Conservation (phyloP, 2,888 invertebrate species). For the Rhaphigaster nebulosa region DNA sequence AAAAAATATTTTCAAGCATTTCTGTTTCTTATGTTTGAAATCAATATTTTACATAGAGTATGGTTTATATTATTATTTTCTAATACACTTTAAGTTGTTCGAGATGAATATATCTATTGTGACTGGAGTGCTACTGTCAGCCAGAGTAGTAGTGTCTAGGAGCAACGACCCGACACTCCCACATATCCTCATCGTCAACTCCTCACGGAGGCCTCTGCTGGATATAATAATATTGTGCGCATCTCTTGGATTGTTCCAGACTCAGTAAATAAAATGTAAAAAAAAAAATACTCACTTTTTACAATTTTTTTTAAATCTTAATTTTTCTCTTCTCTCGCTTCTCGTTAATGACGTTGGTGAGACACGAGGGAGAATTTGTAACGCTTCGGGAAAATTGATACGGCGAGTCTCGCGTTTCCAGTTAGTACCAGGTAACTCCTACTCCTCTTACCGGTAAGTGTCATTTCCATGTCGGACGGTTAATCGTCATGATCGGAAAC, state of each 20-base stretch:
- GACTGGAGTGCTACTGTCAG: neutral
- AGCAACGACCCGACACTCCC: constrained; percentile 32
- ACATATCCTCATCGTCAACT: constrained; percentile 21
- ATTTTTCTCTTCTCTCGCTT: neutral
- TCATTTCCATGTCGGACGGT: neutral
- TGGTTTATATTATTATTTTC: no score
- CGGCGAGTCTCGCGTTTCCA: neutral
- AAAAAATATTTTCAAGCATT: no score
- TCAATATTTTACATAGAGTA: no score
- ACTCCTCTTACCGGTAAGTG: neutral
- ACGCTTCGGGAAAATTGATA: constrained; percentile 4
- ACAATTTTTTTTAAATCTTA: neutral
- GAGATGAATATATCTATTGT: neutral
- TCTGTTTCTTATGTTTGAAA: no score
- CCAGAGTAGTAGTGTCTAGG: neutral
- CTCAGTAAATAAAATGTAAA: neutral
- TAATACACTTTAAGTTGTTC: neutral
- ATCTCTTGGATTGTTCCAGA: neutral
- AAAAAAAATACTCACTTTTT: no score
- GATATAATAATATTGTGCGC: neutral
- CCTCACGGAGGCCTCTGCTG: neutral
- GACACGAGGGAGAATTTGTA: neutral
- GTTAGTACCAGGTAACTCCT: neutral
- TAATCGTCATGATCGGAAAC: neutral
- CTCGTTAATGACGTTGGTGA: neutral